phyloP scores from a whole-genome alignment of 2,113 vertebrate genomes.

The Halichoeres trimaculatus region DNA sequence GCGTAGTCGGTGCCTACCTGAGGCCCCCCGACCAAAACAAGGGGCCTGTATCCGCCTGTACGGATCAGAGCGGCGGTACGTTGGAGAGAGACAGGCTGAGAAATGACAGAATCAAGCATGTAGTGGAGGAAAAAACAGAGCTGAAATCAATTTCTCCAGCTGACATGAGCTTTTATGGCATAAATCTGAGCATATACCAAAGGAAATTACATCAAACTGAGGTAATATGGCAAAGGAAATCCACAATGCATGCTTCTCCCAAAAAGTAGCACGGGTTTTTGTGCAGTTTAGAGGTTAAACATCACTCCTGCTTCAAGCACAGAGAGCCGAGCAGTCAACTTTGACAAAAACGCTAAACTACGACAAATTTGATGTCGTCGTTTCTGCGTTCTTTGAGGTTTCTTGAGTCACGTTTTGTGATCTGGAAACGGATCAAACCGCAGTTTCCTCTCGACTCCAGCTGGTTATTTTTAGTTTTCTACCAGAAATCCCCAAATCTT shows the following conservation, averaged over 20 bases:
- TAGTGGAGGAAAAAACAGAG: constrained; percentile 11
- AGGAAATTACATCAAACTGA: constrained; percentile 39
- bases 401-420: no score
- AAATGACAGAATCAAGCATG: constrained; percentile 50
- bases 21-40: constrained; percentile 61
- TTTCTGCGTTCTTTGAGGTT: no score
- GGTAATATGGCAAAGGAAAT: constrained; percentile 25
- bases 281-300: neutral
- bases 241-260: constrained; percentile 16
- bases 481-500: constrained; percentile 52
- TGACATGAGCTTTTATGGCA: constrained; percentile 38
- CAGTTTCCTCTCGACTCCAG: no score
- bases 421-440: no score
- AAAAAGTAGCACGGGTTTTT: constrained; percentile 9
- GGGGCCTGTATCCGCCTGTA: constrained; percentile 37
- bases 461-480: constrained; percentile 48
- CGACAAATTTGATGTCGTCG: neutral
- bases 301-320: neutral
- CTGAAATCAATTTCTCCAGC: constrained; percentile 52
- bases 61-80: constrained; percentile 35
- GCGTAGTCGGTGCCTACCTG: constrained; percentile 24
- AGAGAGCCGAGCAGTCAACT: neutral
- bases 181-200: constrained; percentile 31
- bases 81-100: constrained; percentile 13
- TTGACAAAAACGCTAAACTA: constrained; percentile 1